These are phyloP conservation scores for Apogon talboti DNA, from an alignment of 2,797 vertebrate species.

Conservation along the genomic window DNA sequence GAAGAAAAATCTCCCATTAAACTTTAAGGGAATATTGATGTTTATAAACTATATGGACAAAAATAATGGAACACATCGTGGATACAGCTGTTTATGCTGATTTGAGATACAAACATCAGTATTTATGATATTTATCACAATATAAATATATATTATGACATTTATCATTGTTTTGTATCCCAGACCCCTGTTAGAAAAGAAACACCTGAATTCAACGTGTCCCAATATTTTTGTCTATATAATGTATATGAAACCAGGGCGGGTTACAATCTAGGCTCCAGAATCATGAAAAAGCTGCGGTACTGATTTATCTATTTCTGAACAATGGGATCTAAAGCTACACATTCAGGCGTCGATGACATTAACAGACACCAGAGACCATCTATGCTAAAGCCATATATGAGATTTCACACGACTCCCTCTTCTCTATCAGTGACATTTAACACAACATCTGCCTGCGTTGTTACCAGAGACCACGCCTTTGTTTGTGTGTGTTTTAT, in stretches of 20 bases:
- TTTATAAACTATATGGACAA: no score
- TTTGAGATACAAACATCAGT: no score
- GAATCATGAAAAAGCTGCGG: slow-evolving; percentile 2
- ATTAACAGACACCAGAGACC: background rate
- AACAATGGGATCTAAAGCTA: slow-evolving; percentile 4
- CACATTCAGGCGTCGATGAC: background rate
- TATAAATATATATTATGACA: no score
- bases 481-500: slow-evolving; percentile 34
- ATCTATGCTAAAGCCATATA: slow-evolving; percentile 2
- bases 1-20: no score
- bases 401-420: slow-evolving; percentile 15
- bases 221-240: no score
- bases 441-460: slow-evolving; percentile 24
- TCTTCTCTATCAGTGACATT: slow-evolving; percentile 11
- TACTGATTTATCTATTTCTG: slow-evolving; percentile 2
- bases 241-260: slow-evolving; percentile 21
- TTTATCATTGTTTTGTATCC: no score
- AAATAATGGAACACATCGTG: no score
- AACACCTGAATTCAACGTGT: no score
- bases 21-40: no score
- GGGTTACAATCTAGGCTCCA: slow-evolving; percentile 11
- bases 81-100: no score
- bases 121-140: no score
- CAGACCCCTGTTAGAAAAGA: no score
- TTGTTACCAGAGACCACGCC: slow-evolving; percentile 37